Percentiles rank a stretch among this genome's conserved stretches.
phyloP scores from a whole-genome alignment of 2,888 invertebrate genomes.

The Villa cingulata region DNA sequence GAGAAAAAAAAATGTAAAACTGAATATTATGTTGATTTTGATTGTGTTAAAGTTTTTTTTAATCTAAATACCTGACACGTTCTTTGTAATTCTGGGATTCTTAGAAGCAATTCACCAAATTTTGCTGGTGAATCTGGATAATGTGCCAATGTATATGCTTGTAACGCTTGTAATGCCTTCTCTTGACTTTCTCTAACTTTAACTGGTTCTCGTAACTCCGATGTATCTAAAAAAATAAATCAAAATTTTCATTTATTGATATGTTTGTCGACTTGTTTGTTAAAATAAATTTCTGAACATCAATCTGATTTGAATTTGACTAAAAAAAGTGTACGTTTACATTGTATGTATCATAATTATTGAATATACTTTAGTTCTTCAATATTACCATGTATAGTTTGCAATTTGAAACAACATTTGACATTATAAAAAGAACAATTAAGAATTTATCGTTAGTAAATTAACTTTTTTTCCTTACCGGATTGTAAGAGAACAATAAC shows the following conservation, averaged over 20 bases:
- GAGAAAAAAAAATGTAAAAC: neutral
- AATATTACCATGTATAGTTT: too few species aligned
- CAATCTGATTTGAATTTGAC: too few species aligned
- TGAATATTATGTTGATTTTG: neutral
- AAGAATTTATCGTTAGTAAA: neutral
- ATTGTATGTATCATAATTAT: too few species aligned
- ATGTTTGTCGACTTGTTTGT: too few species aligned
- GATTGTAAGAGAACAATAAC: slow-evolving; percentile 84
- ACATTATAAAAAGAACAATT: slow-evolving; percentile 3
- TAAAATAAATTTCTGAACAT: too few species aligned
- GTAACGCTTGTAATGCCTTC: slow-evolving; percentile 80
- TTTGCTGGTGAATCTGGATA: slow-evolving; percentile 89
- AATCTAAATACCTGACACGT: slow-evolving; percentile 64
- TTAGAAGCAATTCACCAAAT: slow-evolving; percentile 81
- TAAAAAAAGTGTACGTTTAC: neutral
- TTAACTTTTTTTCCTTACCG: slow-evolving; percentile 54
- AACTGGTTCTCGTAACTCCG: slow-evolving; percentile 83
- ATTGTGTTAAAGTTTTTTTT: neutral
- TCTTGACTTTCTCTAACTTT: slow-evolving; percentile 90
- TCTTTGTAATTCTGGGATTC: slow-evolving; percentile 88
- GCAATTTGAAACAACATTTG: too few species aligned
- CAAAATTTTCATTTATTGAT: too few species aligned
- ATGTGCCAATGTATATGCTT: slow-evolving; percentile 77
- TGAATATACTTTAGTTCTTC: too few species aligned
- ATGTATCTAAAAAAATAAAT: slow-evolving; percentile 52